Conservation (phyloP, 2,113 vertebrate species). For the Nicator chloris region DNA sequence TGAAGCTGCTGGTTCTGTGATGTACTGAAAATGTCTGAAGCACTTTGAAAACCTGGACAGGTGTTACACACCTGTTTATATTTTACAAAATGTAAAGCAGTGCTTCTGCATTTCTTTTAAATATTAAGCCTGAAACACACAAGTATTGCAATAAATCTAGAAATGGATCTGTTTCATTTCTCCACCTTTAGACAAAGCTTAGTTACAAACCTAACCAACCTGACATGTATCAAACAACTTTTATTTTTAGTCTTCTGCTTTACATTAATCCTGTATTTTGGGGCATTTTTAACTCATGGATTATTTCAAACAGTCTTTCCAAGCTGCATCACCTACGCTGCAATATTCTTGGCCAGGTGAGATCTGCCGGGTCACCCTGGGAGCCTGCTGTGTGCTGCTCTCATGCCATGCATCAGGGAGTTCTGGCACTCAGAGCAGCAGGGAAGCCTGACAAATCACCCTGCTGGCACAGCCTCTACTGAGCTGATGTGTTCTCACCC, state of each 20-base stretch:
- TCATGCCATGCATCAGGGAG: neutral
- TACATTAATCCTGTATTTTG: neutral
- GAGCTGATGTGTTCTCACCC: neutral
- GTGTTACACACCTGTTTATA: neutral
- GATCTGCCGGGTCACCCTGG: neutral
- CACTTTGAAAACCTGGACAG: accelerated
- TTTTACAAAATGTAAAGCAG: neutral
- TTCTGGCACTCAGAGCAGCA: neutral
- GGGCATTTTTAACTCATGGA: neutral
- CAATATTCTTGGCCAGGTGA: neutral
- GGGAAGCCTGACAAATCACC: neutral
- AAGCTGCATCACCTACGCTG: accelerated
- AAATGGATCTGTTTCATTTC: accelerated
- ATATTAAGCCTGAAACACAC: neutral
- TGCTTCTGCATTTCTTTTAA: neutral
- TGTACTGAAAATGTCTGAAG: neutral
- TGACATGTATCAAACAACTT: neutral
- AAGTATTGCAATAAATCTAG: neutral
- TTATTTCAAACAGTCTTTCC: neutral
- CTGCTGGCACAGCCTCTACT: neutral
- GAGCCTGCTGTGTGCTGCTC: neutral
- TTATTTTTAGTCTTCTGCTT: neutral
- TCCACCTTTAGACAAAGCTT: neutral
- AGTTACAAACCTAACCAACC: neutral
- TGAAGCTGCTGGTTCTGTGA: neutral